Base-by-base conservation (phyloP, 2,888 invertebrate genomes). In the Conistra vaccinii region DNA sequence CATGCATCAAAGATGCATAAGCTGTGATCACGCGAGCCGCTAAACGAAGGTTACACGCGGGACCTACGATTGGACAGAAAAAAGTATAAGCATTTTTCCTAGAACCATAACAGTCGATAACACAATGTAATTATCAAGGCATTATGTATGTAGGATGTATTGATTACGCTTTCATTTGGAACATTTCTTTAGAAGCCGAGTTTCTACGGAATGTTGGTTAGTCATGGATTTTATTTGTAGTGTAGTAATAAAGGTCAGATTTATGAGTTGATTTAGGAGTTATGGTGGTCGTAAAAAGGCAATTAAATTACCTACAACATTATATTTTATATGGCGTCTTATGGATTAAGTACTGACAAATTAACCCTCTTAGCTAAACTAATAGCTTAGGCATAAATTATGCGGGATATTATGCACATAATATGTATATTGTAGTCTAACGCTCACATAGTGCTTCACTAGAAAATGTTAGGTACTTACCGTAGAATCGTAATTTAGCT, bases 1-100 rank as follows among this genome's bases (percentile, higher is more conserved):
- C 84, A 76, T 88, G 90, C 91, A 93, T 94, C 90, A 95, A 95
- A 93, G 88, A 95, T 95, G 93, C 92, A 95, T 91, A 87, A 88
- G 86, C 62, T 61, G 60, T 74, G 82, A 89, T 87, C 94, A 94
- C 93, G 94, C 93, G 84, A 93, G 80, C 88, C 48, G 57, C 61
- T 87, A 78, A 85, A 72, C 79, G 79, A 76, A 80, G 69, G 76
- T 76, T 84, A 84, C 83, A 75, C 62, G 17, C 57, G 57, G 55
- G 57, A 57, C 57, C 17, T 29, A 57, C 29, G 32, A 29, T 20
- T 20, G 20, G 29, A 20, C 58, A 58, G 29, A 58, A 58, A 58
- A 58, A 58, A 58, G 32, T 45, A 73, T 66, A 48, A 85, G 67
- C 60, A 73, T 76, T 79, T 81, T 85, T 86, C 79, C 66, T 74